A percentile compares a stretch with the other conserved stretches of the same genome.
Evolutionary conservation across 30 jellyfish, hydroid and myxozoan species (phyloP).

Genomic region (Cassiopea xamachana): DNA sequence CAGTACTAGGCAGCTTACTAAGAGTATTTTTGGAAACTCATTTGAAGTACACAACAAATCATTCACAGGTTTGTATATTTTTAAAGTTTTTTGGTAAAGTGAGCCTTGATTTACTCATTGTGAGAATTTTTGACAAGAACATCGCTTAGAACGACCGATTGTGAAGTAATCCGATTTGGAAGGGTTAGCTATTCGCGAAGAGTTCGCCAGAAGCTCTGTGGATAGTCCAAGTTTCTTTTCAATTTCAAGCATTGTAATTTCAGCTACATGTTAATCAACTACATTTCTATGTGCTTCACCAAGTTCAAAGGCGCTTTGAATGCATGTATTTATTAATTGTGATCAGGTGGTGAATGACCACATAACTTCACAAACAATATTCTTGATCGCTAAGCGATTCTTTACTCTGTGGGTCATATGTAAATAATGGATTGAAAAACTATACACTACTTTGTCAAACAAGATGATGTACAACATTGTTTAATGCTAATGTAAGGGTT

Average conservation of each 20-base stretch:
- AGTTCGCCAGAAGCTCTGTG: neutral
- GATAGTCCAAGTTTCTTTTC: neutral
- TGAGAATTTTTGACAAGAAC: neutral
- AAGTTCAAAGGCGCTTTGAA: neutral
- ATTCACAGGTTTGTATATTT: constrained; percentile 33
- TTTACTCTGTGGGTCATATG: neutral
- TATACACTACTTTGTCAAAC: no score
- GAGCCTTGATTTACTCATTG: neutral
- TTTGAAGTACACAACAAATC: constrained; percentile 36
- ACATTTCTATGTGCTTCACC: no score
- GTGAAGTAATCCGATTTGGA: constrained; percentile 12
- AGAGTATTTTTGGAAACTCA: constrained; percentile 16
- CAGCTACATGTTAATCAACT: neutral
- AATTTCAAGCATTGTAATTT: neutral
- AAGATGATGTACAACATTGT: no score
- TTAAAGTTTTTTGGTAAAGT: neutral
- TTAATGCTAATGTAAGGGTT: no score
- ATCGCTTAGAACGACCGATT: constrained; percentile 5
- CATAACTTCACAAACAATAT: neutral
- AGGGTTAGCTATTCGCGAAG: neutral
- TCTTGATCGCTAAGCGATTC: neutral
- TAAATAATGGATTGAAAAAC: no score
- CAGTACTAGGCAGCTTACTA: constrained; percentile 56
- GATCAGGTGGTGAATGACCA: neutral
- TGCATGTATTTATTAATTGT: neutral